Evolutionary conservation across 2,797 vertebrate species (phyloP), one percentile per base, ranked within the genome.

Genomic region (Meriones psammophilus): DNA sequence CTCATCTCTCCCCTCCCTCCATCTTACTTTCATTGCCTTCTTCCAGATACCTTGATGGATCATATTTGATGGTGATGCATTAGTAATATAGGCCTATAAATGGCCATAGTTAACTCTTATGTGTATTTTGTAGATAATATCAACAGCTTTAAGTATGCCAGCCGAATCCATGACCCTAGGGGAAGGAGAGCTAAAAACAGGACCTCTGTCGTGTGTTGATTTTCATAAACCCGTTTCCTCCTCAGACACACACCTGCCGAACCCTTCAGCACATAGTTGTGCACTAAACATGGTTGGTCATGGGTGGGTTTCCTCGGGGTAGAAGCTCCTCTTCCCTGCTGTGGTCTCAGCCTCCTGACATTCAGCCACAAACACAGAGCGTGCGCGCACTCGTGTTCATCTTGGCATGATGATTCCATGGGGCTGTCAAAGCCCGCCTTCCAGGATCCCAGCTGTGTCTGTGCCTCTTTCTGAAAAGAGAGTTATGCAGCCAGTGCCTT

Each of bases 381-480:
- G 18, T 8, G 12, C 36, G 3, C 2, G 9, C 3, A 6, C 26
- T 84, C 14, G 0, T 12, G 8, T 7, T 81, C 26, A 6, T 68
- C 4, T 0, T 28, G 0, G 68, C 0, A 0, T 14, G 17, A 0
- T 3, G 2, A 9, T 30, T 2, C 14, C 0, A 9, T 1, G 18
- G 60, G 71, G 30, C 73, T 39, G 0, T 30, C 54, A 0, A 15
- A 46, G 50, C 68, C 33, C 8, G 10, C 18, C 17, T 68, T 22
- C 33, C 30, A 13, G 91, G 20, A 18, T 14, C 33, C 0, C 15
- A 0, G 36, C 42, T 56, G 12, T 18, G 39, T 36, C 33, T 22
- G 3, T 22, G 18, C 24, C 78, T 33, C 71, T 91, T 73, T 86
- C 78, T 33, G 0, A 28, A 42, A 85, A 39, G 87, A n/a, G 46